Conservation (phyloP, 1,140 invertebrate genomes). For the Dryas iulia region DNA sequence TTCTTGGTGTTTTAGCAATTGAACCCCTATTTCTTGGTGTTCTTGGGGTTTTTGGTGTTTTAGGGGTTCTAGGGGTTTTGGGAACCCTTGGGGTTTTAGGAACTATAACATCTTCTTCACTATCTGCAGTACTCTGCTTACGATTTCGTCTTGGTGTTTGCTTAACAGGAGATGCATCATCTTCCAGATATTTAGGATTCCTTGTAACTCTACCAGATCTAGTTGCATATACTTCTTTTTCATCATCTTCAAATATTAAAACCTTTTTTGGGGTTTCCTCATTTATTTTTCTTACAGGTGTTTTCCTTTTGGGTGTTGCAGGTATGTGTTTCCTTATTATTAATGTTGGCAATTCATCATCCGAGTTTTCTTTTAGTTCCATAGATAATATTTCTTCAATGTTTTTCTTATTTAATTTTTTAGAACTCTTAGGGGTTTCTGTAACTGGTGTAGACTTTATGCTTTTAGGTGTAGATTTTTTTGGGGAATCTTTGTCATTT, state of each 20-base stretch:
- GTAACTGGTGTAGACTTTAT: conserved; percentile 29
- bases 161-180: conserved; percentile 59
- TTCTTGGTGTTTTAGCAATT: conserved; percentile 41
- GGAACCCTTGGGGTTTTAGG: conserved; percentile 41
- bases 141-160: conserved; percentile 47
- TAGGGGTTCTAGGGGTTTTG: conserved; percentile 33
- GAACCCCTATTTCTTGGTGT: conserved; percentile 44
- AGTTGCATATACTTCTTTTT: conserved; percentile 46
- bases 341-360: conserved; percentile 66
- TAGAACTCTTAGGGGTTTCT: conserved; percentile 51
- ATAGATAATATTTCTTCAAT: conserved; percentile 60
- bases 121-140: conserved; percentile 45
- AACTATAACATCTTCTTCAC: conserved; percentile 62
- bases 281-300: conserved; percentile 43
- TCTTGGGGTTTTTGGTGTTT: conserved; percentile 45
- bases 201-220: conserved; percentile 48
- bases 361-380: conserved; percentile 68
- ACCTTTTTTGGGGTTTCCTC: conserved; percentile 63
- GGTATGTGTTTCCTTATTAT: conserved; percentile 63
- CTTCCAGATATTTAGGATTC: conserved; percentile 47
- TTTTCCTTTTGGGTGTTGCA: conserved; percentile 59
- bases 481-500: conserved; percentile 59
- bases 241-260: conserved; percentile 59
- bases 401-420: conserved; percentile 46
- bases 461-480: conserved; percentile 46